Percentiles rank a stretch among this genome's conserved stretches.
These are phyloP conservation scores for Corydoras sp. DNA, from an alignment of 2,113 vertebrate species.

Conservation along the genomic window DNA sequence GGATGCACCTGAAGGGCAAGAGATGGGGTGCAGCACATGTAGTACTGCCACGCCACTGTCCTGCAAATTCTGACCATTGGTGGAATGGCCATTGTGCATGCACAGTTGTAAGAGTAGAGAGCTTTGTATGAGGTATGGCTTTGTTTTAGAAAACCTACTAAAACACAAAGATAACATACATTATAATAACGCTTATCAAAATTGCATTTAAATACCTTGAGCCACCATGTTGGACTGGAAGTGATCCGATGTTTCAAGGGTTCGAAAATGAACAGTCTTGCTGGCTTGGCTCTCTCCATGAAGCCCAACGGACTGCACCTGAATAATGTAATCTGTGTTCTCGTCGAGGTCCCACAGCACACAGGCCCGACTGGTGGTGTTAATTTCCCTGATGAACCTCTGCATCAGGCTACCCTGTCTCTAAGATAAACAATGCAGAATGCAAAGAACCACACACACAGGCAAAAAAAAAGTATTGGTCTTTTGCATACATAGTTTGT, in stretches of 20 bases:
- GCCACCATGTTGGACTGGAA: conserved; percentile 66
- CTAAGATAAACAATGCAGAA: conserved; percentile 54
- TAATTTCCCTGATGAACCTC: conserved; percentile 92
- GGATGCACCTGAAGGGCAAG: too few relatives aligned
- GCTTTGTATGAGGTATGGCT: too few relatives aligned
- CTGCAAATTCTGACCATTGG: too few relatives aligned
- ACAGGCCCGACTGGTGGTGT: conserved; percentile 88
- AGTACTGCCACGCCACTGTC: too few relatives aligned
- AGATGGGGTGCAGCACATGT: too few relatives aligned
- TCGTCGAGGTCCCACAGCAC: conserved; percentile 93
- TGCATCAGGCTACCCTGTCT: conserved; percentile 90
- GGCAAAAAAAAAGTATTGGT: neutral
- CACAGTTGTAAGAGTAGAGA: too few relatives aligned
- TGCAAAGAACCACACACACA: neutral
- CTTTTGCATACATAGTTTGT: conserved; percentile 29
- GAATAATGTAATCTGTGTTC: conserved; percentile 88
- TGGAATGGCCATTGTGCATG: too few relatives aligned
- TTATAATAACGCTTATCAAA: neutral
- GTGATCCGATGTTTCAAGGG: conserved; percentile 83
- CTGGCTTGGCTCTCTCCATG: conserved; percentile 85
- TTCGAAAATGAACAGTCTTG: conserved; percentile 82
- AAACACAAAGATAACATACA: too few relatives aligned
- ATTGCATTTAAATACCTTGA: conserved; percentile 33
- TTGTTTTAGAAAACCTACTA: too few relatives aligned
- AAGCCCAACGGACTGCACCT: conserved; percentile 84